Conservation (phyloP, 2,888 invertebrate genomes). For the Lobophora halterata region DNA sequence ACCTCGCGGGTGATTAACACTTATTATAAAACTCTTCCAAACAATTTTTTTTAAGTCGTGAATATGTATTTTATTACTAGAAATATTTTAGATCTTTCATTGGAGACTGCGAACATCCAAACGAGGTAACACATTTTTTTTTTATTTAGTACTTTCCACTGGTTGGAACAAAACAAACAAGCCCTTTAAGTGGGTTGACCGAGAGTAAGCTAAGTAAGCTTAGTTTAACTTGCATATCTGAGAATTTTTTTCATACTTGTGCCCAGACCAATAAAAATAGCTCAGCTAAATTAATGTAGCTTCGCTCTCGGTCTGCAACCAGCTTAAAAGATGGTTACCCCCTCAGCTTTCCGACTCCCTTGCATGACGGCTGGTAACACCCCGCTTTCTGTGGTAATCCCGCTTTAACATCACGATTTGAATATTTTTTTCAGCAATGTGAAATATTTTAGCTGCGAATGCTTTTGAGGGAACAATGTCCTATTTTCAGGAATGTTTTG, state of each 20-base stretch:
- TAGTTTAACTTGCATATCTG: too few species aligned
- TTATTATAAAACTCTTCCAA: too few species aligned
- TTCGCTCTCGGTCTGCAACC: background rate
- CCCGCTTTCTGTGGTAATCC: conserved; percentile 41
- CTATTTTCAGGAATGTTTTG: conserved; percentile 11
- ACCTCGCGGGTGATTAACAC: too few species aligned
- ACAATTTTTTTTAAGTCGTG: too few species aligned
- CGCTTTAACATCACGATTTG: conserved; percentile 38
- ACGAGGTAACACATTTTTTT: too few species aligned
- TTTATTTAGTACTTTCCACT: too few species aligned
- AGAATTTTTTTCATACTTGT: background rate
- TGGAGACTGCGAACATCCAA: too few species aligned
- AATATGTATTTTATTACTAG: too few species aligned
- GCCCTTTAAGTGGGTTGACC: too few species aligned
- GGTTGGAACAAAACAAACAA: too few species aligned
- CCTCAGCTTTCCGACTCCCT: conserved; percentile 31
- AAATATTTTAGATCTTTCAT: too few species aligned
- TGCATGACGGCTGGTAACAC: conserved; percentile 44
- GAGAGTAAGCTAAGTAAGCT: too few species aligned
- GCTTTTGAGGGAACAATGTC: conserved; percentile 14
- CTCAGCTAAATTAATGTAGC: background rate
- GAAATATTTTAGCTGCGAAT: conserved; percentile 35
- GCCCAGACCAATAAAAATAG: background rate
- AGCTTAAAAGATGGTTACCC: conserved; percentile 7
- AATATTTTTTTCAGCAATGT: conserved; percentile 40